Evolutionary conservation across 2,888 invertebrate genomes (phyloP), one percentile per base, ranked within the genome.

Genomic region (Stegophylla sp.): DNA sequence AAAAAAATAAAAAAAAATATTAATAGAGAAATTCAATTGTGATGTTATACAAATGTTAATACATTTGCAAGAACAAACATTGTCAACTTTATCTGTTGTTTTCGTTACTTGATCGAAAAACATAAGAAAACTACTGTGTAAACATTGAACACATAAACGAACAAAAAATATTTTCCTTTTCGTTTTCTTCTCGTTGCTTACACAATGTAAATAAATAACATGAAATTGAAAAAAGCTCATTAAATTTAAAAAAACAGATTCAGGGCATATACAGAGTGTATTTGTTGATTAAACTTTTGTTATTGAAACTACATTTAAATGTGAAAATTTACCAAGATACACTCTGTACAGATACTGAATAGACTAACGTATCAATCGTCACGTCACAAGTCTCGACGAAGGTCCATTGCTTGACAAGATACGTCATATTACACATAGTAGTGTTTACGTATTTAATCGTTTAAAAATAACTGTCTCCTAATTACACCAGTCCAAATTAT

Each of bases 81-180:
- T 28, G 45, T 48, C 43, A 48, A 34, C 3, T 26, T 61, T 48
- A 63, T 45, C 7, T 74, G 13, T 74, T 61, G 28, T 63, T 74
- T 28, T 74, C 61, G 23, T 43, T 56, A n/a, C 5, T 59, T 48
- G 9, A 20, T 63, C 26, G 28, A 48, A 74, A 74, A 72, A 43
- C 15, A 56, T 23, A 23, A 56, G 23, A 23, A 56, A 72, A 48
- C 45, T 74, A 20, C 28, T 34, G 28, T 48, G 61, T 34, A 5
- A 28, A 34, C 28, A 28, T 4, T 59, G n/a, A n/a, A 67, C 9
- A 28, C n/a, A 28, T 45, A 59, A 73, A 73, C 73, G n/a, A n/a
- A 73, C 43, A 59, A 26, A 73, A 28, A 61, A 61, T 73, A 73
- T 72, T 72, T 73, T 45, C 20, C 20, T 56, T 56, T 15, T 17